Evolutionary conservation across 2,797 vertebrate species (phyloP).

Genomic region (Leptoclinus maculatus): DNA sequence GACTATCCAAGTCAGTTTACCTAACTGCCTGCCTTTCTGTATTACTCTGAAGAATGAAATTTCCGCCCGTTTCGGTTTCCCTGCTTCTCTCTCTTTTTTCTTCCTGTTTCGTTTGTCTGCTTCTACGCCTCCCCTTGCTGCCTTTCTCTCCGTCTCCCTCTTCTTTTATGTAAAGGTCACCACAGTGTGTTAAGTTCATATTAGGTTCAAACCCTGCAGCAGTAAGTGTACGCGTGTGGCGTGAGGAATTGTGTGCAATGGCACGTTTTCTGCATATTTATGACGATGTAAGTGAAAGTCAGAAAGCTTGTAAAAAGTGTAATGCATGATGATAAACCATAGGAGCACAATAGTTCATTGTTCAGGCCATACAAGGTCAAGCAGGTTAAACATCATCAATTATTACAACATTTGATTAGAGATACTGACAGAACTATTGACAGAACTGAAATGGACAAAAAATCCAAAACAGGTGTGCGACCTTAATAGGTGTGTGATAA

Average conservation of each 20-base stretch:
- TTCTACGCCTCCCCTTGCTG: neutral
- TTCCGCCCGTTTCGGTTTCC: conserved; percentile 25
- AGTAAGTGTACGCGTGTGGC: neutral
- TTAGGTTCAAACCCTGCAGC: conserved; percentile 60
- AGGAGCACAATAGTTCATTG: too few relatives aligned
- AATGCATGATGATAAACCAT: neutral
- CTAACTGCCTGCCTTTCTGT: conserved; percentile 45
- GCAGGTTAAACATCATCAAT: neutral
- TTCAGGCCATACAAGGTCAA: neutral
- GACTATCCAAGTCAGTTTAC: conserved; percentile 50
- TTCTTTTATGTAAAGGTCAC: conserved; percentile 63
- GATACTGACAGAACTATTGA: conserved; percentile 28
- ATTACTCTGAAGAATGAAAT: conserved; percentile 47
- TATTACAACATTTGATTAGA: neutral
- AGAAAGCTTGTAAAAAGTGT: neutral
- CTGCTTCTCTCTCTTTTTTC: neutral
- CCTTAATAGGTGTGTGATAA: conserved; percentile 15
- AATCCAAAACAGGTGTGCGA: neutral
- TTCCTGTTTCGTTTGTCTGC: conserved; percentile 17
- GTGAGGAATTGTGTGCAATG: neutral
- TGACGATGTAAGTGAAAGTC: neutral
- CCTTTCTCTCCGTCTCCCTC: neutral
- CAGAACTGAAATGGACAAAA: conserved; percentile 1
- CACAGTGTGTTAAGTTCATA: conserved; percentile 59
- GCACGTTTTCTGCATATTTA: neutral